phyloP scores from a whole-genome alignment of 2,113 vertebrate genomes.

The Candoia aspera region DNA sequence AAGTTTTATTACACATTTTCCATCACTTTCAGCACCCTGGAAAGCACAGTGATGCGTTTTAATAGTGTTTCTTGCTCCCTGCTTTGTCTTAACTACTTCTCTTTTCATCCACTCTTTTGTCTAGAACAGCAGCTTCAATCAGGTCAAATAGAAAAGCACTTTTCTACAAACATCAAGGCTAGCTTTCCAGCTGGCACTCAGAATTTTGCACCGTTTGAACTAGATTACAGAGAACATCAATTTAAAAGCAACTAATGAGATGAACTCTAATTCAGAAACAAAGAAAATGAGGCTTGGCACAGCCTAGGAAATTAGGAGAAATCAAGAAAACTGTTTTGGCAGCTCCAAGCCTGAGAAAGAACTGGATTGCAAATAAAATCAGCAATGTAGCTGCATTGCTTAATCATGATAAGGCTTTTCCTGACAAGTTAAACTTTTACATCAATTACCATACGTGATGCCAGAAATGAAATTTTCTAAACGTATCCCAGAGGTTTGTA shows the following conservation, averaged over 20 bases:
- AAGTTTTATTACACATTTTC: neutral
- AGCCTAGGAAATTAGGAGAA: neutral
- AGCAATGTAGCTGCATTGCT: neutral
- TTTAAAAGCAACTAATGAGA: neutral
- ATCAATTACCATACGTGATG: neutral
- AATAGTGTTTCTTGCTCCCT: neutral
- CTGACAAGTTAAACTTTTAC: neutral
- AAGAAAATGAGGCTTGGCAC: neutral
- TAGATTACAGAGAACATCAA: neutral
- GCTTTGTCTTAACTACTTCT: neutral
- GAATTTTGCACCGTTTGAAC: neutral
- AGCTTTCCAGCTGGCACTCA: conserved; percentile 17
- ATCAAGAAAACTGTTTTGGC: neutral
- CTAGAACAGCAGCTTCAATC: neutral
- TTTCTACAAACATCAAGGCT: neutral
- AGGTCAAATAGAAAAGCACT: neutral
- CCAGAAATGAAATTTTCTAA: neutral
- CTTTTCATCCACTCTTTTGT: neutral
- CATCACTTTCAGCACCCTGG: neutral
- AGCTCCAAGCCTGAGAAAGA: neutral
- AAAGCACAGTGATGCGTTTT: neutral
- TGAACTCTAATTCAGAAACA: neutral
- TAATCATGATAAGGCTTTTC: neutral
- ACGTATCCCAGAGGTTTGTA: neutral
- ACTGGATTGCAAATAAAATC: neutral